phyloP scores from a whole-genome alignment of 2,888 invertebrate species.

The Morpho deidamia region DNA sequence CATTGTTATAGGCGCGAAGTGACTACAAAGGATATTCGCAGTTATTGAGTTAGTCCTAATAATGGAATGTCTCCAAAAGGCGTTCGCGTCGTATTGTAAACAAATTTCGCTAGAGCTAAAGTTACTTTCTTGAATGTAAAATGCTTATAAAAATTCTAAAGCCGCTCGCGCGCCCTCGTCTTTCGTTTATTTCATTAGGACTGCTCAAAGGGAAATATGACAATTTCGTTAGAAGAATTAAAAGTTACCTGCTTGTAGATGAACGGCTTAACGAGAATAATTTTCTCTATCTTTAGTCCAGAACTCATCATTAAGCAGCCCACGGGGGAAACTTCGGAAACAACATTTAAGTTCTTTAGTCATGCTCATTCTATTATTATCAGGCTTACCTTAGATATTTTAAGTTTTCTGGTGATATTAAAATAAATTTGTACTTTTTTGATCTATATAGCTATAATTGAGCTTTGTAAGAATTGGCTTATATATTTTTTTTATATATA shows the following conservation, averaged over 20 bases:
- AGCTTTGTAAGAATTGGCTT: too few relatives aligned
- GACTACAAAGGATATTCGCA: conserved; percentile 52
- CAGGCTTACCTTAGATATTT: conserved; percentile 2
- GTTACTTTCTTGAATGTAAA: conserved; percentile 42
- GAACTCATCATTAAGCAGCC: conserved; percentile 31
- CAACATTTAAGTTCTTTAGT: conserved; percentile 20
- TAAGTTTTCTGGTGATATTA: background rate
- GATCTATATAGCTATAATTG: background rate
- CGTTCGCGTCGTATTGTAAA: conserved; percentile 22
- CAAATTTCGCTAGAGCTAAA: conserved; percentile 37
- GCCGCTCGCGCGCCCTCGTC: conserved; percentile 37
- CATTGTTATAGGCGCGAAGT: conserved; percentile 50
- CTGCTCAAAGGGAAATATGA: conserved; percentile 63
- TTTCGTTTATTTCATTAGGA: conserved; percentile 55
- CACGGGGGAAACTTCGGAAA: conserved; percentile 21
- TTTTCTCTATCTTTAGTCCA: conserved; percentile 49
- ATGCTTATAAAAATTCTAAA: conserved; percentile 57
- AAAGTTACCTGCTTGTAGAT: conserved; percentile 67
- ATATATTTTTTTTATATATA: too few relatives aligned
- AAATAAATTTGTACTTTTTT: background rate
- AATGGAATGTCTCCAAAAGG: conserved; percentile 37
- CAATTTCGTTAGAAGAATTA: conserved; percentile 65
- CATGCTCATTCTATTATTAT: conserved; percentile 12
- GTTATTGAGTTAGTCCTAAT: conserved; percentile 48
- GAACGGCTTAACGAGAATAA: conserved; percentile 61